Evolutionary conservation across 2,888 invertebrate species (phyloP).

Genomic region (Polymixis lichenea): DNA sequence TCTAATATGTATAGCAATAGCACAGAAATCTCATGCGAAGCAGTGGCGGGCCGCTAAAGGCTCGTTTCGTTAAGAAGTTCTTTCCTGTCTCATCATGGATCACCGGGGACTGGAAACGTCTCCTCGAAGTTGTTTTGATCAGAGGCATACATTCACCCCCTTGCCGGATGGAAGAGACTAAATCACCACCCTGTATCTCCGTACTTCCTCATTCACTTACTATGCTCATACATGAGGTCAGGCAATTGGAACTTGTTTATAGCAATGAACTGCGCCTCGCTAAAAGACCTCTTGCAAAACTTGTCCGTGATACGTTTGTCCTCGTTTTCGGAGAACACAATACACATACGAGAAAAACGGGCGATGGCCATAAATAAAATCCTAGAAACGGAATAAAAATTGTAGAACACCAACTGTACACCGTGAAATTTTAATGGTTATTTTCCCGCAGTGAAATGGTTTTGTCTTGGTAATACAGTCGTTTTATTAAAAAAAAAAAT

Average conservation of each 20-base stretch:
- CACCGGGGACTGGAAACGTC: no score
- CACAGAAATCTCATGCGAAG: no score
- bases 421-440: no score
- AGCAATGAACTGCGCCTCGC: constrained; percentile 73
- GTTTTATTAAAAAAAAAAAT: no score
- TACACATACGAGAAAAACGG: constrained; percentile 68
- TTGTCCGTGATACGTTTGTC: constrained; percentile 65
- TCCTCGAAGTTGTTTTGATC: no score
- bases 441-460: no score
- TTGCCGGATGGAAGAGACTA: neutral
- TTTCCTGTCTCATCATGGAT: no score
- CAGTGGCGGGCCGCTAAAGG: no score
- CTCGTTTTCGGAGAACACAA: constrained; percentile 61
- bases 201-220: constrained; percentile 68
- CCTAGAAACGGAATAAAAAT: constrained; percentile 51
- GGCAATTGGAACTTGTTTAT: constrained; percentile 61
- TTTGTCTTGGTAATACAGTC: no score
- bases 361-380: constrained; percentile 66
- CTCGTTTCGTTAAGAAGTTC: no score
- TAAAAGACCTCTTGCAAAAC: constrained; percentile 67
- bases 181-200: neutral
- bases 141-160: neutral
- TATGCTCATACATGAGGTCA: constrained; percentile 78
- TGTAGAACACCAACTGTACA: neutral
- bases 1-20: no score